Percentiles rank a stretch among this genome's conserved stretches.
Conservation (phyloP, 2,888 invertebrate genomes). For the Bursaphelenchus okinawaensis region DNA sequence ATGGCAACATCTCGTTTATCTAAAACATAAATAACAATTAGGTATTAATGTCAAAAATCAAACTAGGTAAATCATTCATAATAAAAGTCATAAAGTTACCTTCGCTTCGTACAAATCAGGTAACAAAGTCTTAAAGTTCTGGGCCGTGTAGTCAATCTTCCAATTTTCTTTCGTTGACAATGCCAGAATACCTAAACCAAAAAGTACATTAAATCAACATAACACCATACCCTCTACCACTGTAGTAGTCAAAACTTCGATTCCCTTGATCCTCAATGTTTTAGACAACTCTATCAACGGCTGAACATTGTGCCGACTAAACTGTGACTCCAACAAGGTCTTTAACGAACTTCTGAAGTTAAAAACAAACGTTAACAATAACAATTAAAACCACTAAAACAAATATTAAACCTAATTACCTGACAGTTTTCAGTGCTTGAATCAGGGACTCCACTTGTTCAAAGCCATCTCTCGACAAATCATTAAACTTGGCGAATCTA, state of each 20-base stretch:
- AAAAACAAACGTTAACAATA: too few species aligned
- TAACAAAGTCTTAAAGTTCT: constrained; percentile 46
- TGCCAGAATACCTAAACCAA: constrained; percentile 30
- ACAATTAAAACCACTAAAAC: not conserved
- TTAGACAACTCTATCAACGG: constrained; percentile 53
- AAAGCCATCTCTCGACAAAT: not conserved
- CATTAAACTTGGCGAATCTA: constrained; percentile 52
- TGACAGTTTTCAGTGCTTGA: constrained; percentile 39
- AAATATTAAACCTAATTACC: constrained; percentile 23
- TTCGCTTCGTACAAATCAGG: constrained; percentile 56
- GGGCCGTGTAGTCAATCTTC: constrained; percentile 47
- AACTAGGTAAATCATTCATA: too few species aligned
- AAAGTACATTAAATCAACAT: not conserved
- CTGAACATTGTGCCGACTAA: constrained; percentile 40
- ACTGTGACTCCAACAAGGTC: constrained; percentile 42
- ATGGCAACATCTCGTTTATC: constrained; percentile 45
- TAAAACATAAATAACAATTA: constrained; percentile 17
- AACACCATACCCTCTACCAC: constrained; percentile 28
- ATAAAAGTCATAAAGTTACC: constrained; percentile 30
- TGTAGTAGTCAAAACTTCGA: constrained; percentile 41
- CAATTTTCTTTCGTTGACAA: constrained; percentile 51
- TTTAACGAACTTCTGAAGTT: constrained; percentile 41
- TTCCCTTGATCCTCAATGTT: constrained; percentile 47
- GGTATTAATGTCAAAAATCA: too few species aligned
- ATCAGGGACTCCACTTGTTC: constrained; percentile 35